These are phyloP conservation scores for Epinotia bilunana DNA, from an alignment of 2,888 invertebrate species.

Conservation along the genomic window DNA sequence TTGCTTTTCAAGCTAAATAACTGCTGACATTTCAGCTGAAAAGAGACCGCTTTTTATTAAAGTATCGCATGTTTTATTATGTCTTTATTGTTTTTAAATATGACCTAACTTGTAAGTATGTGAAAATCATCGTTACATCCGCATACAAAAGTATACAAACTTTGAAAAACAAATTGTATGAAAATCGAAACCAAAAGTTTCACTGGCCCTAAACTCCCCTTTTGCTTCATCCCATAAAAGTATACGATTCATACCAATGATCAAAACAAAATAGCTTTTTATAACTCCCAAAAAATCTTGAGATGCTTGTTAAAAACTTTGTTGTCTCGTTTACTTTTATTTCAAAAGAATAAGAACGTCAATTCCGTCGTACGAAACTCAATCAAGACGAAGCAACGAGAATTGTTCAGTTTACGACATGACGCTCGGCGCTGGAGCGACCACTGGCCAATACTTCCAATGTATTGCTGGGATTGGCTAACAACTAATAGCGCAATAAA, in stretches of 20 bases:
- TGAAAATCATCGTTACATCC: too few species aligned
- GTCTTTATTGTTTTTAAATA: background rate
- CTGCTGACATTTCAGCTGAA: background rate
- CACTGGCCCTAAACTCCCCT: background rate
- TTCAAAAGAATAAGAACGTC: slow-evolving; percentile 40
- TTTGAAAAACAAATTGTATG: background rate
- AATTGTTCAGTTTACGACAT: slow-evolving; percentile 49
- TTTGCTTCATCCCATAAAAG: background rate
- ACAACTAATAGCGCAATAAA: slow-evolving; percentile 31
- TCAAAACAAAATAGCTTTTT: slow-evolving; percentile 28
- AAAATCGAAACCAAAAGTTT: background rate
- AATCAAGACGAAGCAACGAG: slow-evolving; percentile 49
- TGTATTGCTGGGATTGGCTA: slow-evolving; percentile 35
- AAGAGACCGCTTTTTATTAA: background rate
- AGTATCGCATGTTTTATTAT: background rate
- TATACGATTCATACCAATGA: slow-evolving; percentile 10
- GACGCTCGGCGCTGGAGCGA: slow-evolving; percentile 47
- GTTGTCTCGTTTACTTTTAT: slow-evolving; percentile 37
- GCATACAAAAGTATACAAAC: background rate
- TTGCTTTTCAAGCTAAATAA: slow-evolving; percentile 1
- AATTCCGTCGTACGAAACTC: slow-evolving; percentile 47
- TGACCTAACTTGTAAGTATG: background rate
- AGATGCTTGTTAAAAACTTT: slow-evolving; percentile 39
- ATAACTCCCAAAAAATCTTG: slow-evolving; percentile 18
- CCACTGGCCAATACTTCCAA: slow-evolving; percentile 40